phyloP scores from a whole-genome alignment of 2,797 vertebrate genomes.

The Parauchenoglanis punctatus region DNA sequence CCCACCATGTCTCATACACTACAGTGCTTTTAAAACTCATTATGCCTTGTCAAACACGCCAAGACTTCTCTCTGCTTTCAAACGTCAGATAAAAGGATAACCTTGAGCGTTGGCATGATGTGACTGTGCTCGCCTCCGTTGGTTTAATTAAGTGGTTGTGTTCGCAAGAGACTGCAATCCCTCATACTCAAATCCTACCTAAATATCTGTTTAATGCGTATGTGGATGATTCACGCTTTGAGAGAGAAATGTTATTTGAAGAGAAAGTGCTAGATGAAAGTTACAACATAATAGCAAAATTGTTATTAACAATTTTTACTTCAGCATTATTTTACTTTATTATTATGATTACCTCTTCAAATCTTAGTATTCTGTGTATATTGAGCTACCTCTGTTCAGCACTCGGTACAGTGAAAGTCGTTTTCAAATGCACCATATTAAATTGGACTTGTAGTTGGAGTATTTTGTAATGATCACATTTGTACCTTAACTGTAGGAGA shows the following conservation, averaged over 20 bases:
- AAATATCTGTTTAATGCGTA: constrained; percentile 44
- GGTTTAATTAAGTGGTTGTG: constrained; percentile 51
- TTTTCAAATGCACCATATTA: not conserved
- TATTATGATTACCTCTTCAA: not conserved
- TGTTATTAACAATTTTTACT: not conserved
- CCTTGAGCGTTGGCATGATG: constrained; percentile 65
- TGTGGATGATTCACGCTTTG: constrained; percentile 22
- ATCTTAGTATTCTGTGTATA: not conserved
- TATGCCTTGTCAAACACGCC: constrained; percentile 61
- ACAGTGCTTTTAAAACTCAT: constrained; percentile 54
- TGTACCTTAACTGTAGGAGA: not conserved
- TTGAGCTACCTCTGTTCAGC: not conserved
- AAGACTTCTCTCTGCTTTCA: constrained; percentile 60
- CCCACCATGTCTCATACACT: constrained; percentile 18
- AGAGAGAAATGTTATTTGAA: constrained; percentile 23
- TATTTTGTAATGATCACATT: not conserved
- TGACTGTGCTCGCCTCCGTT: constrained; percentile 45
- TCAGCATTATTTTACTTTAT: not conserved
- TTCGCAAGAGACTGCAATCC: constrained; percentile 50
- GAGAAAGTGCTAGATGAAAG: constrained; percentile 18
- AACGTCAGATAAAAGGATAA: constrained; percentile 66
- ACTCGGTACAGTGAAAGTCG: not conserved
- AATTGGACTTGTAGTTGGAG: not conserved
- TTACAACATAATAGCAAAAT: not conserved
- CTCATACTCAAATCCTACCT: constrained; percentile 41